Base-by-base conservation (phyloP, 53 echinoderm and acorn worm species). In the Henricia sp. region DNA sequence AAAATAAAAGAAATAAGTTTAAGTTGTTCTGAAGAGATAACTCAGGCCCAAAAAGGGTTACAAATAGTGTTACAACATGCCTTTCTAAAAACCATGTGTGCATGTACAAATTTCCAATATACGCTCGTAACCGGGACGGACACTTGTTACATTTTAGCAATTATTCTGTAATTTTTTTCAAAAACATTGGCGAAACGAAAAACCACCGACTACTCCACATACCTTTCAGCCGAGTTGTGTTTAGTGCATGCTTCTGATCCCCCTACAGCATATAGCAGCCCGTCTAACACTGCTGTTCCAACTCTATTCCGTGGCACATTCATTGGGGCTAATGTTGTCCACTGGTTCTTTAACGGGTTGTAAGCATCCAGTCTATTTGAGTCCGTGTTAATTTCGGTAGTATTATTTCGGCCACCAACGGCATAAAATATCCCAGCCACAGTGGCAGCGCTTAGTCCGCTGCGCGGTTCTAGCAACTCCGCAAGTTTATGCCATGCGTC, bases 191-290 rank as follows among this genome's bases (percentile, higher is more conserved):
- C n/a, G n/a, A n/a, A n/a, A n/a, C n/a, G n/a, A n/a, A n/a, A n/a
- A n/a, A n/a, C n/a, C n/a, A n/a, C n/a, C n/a, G n/a, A n/a, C n/a
- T n/a, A n/a, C n/a, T n/a, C n/a, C n/a, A n/a, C n/a, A n/a, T 68
- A 96, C 93, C 96, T 94, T 88, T 96, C 93, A 74, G 93, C 93
- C 28, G 93, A 91, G 59, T 90, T 91, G 78, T 96, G 96, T 50
- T 93, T 93, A 24, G 83, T 80, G 51, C 96, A 96, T 35, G 91
- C 93, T 67, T 96, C 91, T 23, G 96, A 96, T 29, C 96, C 96
- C 37, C 96, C 96, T 14, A 96, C 91, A n/a, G 93, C 90, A 88
- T 96, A 96, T 24, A 96, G 74, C 53, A 88, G 65, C 44, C 93
- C 96, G 68, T 96, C 96, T 37, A 96, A 84, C 27, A 96, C 93